phyloP scores from a whole-genome alignment of 1,140 invertebrate genomes.

The Spodoptera litura region DNA sequence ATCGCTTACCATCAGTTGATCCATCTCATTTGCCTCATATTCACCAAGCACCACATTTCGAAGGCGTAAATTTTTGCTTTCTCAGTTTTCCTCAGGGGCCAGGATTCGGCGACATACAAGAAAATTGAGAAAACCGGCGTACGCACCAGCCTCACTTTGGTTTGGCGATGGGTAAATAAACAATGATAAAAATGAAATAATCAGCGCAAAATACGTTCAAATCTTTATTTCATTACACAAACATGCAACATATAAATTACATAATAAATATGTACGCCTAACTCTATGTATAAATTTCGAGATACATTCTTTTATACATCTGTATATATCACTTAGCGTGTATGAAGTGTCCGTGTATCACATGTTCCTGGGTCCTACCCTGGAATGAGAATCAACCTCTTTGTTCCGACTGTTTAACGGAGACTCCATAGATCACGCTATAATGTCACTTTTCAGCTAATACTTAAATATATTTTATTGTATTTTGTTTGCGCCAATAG shows the following conservation, averaged over 20 bases:
- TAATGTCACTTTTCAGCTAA: conserved; percentile 61
- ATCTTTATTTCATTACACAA: conserved; percentile 65
- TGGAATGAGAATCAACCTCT: conserved; percentile 33
- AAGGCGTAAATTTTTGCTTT: too few relatives aligned
- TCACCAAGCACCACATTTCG: too few relatives aligned
- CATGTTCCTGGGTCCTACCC: conserved; percentile 6
- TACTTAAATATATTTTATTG: conserved; percentile 67
- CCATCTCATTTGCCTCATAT: too few relatives aligned
- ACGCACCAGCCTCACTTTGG: too few relatives aligned
- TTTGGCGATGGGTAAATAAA: too few relatives aligned
- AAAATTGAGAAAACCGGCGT: too few relatives aligned
- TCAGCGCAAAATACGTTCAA: conserved; percentile 45
- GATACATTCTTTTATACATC: conserved; percentile 57
- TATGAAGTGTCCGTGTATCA: conserved; percentile 27
- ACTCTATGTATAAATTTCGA: conserved; percentile 56
- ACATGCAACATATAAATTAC: conserved; percentile 66
- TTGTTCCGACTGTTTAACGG: neutral
- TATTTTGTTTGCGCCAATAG: conserved; percentile 40
- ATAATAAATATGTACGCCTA: conserved; percentile 63
- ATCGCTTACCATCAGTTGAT: too few relatives aligned
- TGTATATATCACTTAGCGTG: conserved; percentile 41
- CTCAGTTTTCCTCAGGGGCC: too few relatives aligned
- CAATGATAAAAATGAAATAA: neutral
- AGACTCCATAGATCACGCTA: conserved; percentile 16
- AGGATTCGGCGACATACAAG: too few relatives aligned